Evolutionary conservation across 2,888 invertebrate genomes (phyloP), one percentile per base, ranked within the genome.

Genomic region (Dyspetes luteomarginatus): DNA sequence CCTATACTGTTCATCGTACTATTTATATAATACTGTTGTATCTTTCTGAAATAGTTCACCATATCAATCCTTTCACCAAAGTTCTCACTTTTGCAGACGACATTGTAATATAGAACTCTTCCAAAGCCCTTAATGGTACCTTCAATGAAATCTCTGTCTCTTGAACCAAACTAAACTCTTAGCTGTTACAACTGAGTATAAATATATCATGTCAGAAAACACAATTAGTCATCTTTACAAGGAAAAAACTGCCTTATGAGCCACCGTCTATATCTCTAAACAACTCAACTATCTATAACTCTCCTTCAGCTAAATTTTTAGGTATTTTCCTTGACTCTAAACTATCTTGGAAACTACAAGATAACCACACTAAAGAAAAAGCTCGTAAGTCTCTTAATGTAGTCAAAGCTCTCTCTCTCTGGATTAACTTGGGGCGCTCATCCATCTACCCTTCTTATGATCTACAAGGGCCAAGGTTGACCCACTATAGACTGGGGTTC

Each of bases 401-500:
- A 5, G 28, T 74, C 1, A 74, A 65, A 65, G 52, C n/a, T n/a
- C n/a, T n/a, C 36, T 12, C 12, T 52, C 19, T 22, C 52, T 2
- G 67, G n/a, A 1, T 22, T 26, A 3, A 41, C 1, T 1, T 68
- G 55, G 68, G 68, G 68, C 3, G 68, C 68, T 4, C 41, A 41
- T 2, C 55, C 55, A 1, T n/a, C n/a, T 1, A 68, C 24, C 3
- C 9, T 67, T 4, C 7, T 52, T 17, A 19, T 5, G 0, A 2
- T 74, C 0, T 74, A 65, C 12, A 67, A 75, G 12, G 67, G 67
- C 3, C 17, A 62, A 5, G 30, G 45, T 3, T 67, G 67, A 45
- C 58, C 67, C 2, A 67, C 45, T 3, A 3, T 68, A 0, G 67
- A 75, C 4, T 75, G 75, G 75, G 75, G 75, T 2, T 75, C 56